phyloP scores from a whole-genome alignment of 2,888 invertebrate genomes.

The Altica lythri region DNA sequence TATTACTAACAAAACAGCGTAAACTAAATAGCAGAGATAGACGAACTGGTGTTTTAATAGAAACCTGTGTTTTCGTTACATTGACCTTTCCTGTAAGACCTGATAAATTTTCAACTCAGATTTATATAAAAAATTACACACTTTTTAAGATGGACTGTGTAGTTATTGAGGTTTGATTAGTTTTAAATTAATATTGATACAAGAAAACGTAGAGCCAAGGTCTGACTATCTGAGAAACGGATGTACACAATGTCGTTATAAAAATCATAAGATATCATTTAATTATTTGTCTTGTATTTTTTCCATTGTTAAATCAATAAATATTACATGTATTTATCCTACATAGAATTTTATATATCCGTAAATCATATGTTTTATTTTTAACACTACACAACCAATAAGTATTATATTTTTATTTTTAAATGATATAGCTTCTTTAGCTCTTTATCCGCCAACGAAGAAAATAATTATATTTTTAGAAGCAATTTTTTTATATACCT shows the following conservation, averaged over 20 bases:
- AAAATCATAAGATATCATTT: constrained; percentile 9
- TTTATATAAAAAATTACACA: constrained; percentile 11
- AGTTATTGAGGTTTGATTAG: constrained; percentile 6
- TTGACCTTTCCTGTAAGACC: constrained; percentile 15
- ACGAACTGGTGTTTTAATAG: constrained; percentile 12
- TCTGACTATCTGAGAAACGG: constrained; percentile 14
- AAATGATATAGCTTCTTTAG: too few relatives aligned
- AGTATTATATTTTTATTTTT: too few relatives aligned
- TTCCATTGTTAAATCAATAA: constrained; percentile 11
- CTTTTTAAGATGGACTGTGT: constrained; percentile 7
- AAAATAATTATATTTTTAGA: too few relatives aligned
- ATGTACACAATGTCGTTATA: constrained; percentile 15
- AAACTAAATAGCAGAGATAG: constrained; percentile 1
- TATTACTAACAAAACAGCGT: constrained; percentile 1
- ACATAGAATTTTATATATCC: too few relatives aligned
- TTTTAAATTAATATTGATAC: constrained; percentile 14
- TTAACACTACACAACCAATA: neutral
- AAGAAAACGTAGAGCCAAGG: constrained; percentile 11
- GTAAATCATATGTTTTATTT: too few relatives aligned
- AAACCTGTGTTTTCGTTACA: constrained; percentile 21
- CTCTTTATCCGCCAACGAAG: too few relatives aligned
- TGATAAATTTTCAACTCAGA: constrained; percentile 15
- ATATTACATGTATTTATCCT: constrained; percentile 1
- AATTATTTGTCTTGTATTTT: constrained; percentile 9
- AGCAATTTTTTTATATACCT: too few relatives aligned